phyloP scores from a whole-genome alignment of 2,888 invertebrate species.

The Taphrorychus bicolor region DNA sequence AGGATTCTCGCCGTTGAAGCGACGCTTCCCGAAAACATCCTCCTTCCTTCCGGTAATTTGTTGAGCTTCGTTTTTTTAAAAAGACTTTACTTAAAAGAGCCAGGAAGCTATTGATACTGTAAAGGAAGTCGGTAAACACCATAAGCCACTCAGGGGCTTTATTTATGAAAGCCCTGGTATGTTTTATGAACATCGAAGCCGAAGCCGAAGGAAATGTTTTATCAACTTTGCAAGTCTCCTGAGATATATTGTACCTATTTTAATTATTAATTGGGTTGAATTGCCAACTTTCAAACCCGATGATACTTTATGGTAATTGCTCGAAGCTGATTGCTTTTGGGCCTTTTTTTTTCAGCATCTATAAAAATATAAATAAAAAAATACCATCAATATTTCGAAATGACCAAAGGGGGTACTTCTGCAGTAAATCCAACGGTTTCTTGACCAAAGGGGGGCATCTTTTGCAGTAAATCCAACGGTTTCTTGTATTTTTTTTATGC shows the following conservation, averaged over 20 bases:
- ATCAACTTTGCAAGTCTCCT: background rate
- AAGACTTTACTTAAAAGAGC: conserved; percentile 38
- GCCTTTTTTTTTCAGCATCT: no score
- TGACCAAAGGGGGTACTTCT: no score
- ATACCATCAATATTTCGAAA: no score
- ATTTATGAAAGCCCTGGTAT: conserved; percentile 24
- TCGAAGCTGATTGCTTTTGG: no score
- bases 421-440: no score
- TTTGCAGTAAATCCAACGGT: no score
- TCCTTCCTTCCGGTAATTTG: conserved; percentile 39
- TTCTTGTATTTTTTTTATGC: no score
- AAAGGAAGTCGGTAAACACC: conserved; percentile 37
- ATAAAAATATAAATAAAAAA: no score
- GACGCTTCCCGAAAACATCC: conserved; percentile 37
- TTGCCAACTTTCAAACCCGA: no score
- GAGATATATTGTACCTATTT: background rate
- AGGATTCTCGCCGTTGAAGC: conserved; percentile 40
- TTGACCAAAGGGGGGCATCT: no score
- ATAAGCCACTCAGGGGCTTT: conserved; percentile 32
- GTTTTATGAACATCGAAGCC: background rate
- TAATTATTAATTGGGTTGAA: background rate
- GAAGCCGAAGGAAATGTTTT: background rate
- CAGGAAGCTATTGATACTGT: conserved; percentile 39
- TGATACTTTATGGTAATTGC: no score
- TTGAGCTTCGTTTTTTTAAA: conserved; percentile 38